phyloP scores from a whole-genome alignment of 1,140 invertebrate species.

The Diuraphis noxia region DNA sequence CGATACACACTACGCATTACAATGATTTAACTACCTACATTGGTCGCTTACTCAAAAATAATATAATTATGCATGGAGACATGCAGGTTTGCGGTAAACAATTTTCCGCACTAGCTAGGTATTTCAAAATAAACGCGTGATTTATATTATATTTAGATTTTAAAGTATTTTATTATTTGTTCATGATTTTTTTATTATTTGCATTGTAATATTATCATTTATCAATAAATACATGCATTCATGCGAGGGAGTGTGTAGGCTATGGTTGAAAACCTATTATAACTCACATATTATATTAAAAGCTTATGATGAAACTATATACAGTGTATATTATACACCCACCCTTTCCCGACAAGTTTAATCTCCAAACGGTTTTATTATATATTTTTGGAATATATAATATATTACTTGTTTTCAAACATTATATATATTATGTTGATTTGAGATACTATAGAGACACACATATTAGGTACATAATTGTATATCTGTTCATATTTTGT shows the following conservation, averaged over 20 bases:
- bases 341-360: no score
- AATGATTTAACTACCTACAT: background rate
- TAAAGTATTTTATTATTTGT: background rate
- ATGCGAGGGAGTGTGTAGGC: background rate
- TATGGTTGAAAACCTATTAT: no score
- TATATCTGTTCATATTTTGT: background rate
- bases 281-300: background rate
- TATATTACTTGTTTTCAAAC: background rate
- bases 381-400: background rate
- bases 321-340: no score
- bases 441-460: background rate
- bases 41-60: background rate
- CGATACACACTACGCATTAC: background rate
- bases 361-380: no score
- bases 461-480: background rate
- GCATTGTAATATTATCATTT: background rate
- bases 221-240: background rate
- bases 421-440: background rate
- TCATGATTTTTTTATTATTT: no score
- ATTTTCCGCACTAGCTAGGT: background rate
- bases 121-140: background rate
- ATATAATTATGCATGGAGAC: background rate
- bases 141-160: background rate
- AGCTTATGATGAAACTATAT: background rate
- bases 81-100: background rate